Evolutionary conservation across 35 echinoderm and acorn worm genomes (phyloP).

Genomic region (Stichopus chloronotus): DNA sequence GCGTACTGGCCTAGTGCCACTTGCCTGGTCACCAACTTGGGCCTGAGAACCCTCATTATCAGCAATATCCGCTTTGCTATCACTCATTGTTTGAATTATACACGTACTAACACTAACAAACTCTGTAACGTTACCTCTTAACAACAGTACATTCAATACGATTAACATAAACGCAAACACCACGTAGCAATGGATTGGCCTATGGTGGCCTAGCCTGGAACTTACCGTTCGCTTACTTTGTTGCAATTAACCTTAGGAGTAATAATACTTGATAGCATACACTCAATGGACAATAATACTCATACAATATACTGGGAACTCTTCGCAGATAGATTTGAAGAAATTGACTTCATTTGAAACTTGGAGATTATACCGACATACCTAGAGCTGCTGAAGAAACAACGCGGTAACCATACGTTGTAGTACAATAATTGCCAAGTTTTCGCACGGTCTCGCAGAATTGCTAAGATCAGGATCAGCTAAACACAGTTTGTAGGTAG

Average conservation of each 20-base stretch:
- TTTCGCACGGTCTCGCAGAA: background rate
- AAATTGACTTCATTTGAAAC: background rate
- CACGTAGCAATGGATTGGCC: background rate
- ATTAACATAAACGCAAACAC: background rate
- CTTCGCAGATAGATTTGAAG: too few species aligned
- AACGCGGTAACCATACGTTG: background rate
- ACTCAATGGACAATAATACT: background rate
- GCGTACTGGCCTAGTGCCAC: background rate
- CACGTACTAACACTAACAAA: too few species aligned
- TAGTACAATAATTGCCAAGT: background rate
- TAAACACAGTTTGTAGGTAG: background rate
- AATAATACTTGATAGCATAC: background rate
- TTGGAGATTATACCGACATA: background rate
- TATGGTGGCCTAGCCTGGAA: background rate
- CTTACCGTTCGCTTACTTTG: background rate
- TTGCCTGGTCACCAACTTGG: background rate
- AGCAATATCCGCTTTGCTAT: background rate
- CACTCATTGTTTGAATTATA: conserved; percentile 7
- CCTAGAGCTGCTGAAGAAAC: background rate
- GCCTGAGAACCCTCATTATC: background rate
- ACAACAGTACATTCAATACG: background rate
- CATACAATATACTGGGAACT: too few species aligned
- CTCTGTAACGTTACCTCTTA: background rate
- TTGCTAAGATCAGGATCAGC: background rate
- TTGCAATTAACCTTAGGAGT: background rate